A percentile compares a stretch with the other conserved stretches of the same genome.
Conservation (phyloP, 2,888 invertebrate species). For the Theretra japonica region DNA sequence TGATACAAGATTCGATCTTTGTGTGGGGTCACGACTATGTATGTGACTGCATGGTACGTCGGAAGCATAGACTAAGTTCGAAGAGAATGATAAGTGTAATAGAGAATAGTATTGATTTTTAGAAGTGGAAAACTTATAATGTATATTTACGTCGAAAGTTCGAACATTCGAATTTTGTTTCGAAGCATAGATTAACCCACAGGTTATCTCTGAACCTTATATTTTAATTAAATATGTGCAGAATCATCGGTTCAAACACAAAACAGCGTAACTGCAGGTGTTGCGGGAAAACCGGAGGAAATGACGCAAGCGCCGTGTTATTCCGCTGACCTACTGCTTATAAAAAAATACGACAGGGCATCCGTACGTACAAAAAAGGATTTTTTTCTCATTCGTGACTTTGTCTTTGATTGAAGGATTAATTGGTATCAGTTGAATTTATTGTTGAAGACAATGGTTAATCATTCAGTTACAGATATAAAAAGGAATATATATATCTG, state of each 20-base stretch:
- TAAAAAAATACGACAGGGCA: slow-evolving; percentile 25
- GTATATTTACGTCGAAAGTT: too few species aligned
- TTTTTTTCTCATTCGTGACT: slow-evolving; percentile 4
- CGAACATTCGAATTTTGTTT: too few species aligned
- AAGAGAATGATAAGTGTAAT: too few species aligned
- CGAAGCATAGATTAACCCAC: too few species aligned
- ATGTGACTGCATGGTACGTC: too few species aligned
- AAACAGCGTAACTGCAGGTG: slow-evolving; percentile 16
- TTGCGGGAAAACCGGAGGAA: slow-evolving; percentile 42
- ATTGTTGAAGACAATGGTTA: neutral
- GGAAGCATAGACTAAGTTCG: too few species aligned
- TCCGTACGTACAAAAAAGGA: slow-evolving; percentile 17
- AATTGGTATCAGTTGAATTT: neutral
- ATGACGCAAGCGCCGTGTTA: slow-evolving; percentile 34
- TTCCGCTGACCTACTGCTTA: slow-evolving; percentile 19
- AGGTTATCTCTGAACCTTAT: neutral
- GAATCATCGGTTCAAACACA: neutral
- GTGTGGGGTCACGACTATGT: too few species aligned
- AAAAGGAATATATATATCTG: neutral
- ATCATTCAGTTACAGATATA: neutral
- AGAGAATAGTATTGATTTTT: too few species aligned
- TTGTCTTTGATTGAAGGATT: slow-evolving; percentile 2
- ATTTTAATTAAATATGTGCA: neutral
- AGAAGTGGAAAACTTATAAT: too few species aligned
- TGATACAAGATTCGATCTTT: too few species aligned